phyloP scores from a whole-genome alignment of 2,797 vertebrate species.

The Hydrolagus colliei region DNA sequence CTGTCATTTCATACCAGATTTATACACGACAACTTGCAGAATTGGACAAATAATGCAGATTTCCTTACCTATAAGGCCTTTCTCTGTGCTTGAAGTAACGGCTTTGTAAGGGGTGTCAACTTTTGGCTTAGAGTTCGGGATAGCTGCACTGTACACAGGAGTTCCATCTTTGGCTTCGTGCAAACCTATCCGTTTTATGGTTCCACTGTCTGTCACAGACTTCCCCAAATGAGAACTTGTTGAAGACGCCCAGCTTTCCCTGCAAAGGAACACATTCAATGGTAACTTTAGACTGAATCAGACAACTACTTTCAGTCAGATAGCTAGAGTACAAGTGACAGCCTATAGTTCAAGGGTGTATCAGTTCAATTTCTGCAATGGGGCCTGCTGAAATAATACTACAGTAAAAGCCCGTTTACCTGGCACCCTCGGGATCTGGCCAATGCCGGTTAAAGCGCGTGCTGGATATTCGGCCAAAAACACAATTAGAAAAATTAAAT shows the following conservation, averaged over 20 bases:
- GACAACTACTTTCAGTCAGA: constrained; percentile 51
- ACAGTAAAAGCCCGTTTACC: too few species aligned
- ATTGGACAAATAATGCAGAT: constrained; percentile 25
- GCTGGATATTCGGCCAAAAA: too few species aligned
- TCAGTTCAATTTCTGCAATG: constrained; percentile 68
- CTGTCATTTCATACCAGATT: constrained; percentile 37
- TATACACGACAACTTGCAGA: constrained; percentile 35
- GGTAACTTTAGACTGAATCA: constrained; percentile 53
- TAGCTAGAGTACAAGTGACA: constrained; percentile 46
- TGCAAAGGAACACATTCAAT: constrained; percentile 57
- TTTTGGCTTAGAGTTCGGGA: constrained; percentile 52
- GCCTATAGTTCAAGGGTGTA: constrained; percentile 51
- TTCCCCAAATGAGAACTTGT: constrained; percentile 74
- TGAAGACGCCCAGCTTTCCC: constrained; percentile 83
- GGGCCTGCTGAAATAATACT: constrained; percentile 51
- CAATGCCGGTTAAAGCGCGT: too few species aligned
- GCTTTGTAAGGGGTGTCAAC: constrained; percentile 80
- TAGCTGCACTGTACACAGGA: constrained; percentile 46
- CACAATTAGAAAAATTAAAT: constrained; percentile 44
- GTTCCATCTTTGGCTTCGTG: constrained; percentile 45
- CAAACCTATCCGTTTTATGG: constrained; percentile 69
- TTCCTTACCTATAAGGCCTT: constrained; percentile 90
- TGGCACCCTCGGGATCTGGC: too few species aligned
- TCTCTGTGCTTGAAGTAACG: constrained; percentile 89
- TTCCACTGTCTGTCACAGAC: constrained; percentile 77